Conservation (phyloP, 2,113 vertebrate genomes). For the Corythoichthys haematopterus region DNA sequence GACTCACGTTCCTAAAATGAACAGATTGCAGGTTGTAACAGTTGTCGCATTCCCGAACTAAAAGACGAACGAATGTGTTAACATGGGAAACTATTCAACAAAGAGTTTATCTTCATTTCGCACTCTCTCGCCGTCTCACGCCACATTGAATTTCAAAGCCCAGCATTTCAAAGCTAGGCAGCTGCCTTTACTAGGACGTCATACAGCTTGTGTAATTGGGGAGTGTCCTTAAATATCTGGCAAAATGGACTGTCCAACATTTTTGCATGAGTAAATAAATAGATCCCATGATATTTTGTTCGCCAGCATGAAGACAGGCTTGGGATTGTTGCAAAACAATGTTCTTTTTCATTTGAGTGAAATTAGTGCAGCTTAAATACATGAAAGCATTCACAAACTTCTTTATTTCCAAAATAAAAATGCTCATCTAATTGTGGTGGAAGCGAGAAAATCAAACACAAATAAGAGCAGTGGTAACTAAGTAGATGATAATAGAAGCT, state of each 20-base stretch:
- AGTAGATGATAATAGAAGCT: background rate
- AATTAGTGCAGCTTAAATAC: conserved; percentile 18
- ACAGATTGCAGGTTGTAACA: conserved; percentile 18
- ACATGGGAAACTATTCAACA: conserved; percentile 58
- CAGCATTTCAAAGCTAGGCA: background rate
- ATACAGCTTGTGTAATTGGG: background rate
- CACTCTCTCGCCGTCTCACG: conserved; percentile 46
- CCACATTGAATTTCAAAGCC: conserved; percentile 40
- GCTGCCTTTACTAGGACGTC: background rate
- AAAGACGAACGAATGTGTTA: conserved; percentile 37
- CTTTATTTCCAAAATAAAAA: conserved; percentile 5
- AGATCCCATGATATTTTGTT: conserved; percentile 7
- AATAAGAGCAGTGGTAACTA: background rate
- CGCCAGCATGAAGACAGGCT: conserved; percentile 11
- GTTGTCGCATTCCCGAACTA: conserved; percentile 32
- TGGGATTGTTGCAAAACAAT: conserved; percentile 9
- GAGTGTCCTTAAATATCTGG: conserved; percentile 11
- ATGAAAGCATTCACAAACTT: conserved; percentile 5
- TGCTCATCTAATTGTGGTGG: background rate
- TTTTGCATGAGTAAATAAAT: conserved; percentile 14
- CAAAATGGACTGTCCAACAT: conserved; percentile 16
- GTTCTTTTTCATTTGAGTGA: conserved; percentile 7
- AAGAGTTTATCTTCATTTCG: conserved; percentile 48
- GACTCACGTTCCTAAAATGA: conserved; percentile 19
- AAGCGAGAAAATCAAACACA: conserved; percentile 1